Conservation (phyloP, 2,113 vertebrate species). For the Neotragus moschatus region DNA sequence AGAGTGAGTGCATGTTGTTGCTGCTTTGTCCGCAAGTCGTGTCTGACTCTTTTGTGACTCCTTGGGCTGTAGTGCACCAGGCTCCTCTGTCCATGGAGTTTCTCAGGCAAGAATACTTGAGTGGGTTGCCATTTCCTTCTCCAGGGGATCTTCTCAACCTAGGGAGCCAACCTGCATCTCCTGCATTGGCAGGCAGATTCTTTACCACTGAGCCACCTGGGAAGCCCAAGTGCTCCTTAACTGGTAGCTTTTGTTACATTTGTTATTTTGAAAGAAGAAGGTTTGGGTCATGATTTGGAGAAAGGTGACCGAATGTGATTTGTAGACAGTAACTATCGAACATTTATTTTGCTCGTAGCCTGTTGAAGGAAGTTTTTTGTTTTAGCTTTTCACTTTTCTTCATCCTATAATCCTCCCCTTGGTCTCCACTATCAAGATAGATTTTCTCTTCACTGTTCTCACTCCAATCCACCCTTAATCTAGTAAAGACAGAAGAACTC, state of each 20-base stretch:
- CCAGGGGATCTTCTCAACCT: neutral
- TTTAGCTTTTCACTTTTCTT: neutral
- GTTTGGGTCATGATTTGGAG: neutral
- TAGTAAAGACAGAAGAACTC: neutral
- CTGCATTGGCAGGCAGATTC: neutral
- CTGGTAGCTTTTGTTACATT: neutral
- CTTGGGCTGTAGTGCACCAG: neutral
- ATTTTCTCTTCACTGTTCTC: neutral
- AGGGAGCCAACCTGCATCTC: neutral
- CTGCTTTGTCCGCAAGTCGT: neutral
- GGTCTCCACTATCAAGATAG: neutral
- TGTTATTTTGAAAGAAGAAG: neutral
- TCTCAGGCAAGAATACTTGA: neutral
- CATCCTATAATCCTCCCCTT: neutral
- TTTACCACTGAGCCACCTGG: neutral
- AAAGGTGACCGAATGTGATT: neutral
- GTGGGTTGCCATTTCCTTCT: neutral
- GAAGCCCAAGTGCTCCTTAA: neutral
- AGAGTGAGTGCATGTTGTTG: neutral
- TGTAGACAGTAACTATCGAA: neutral
- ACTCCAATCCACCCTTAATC: neutral
- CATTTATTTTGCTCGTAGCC: neutral
- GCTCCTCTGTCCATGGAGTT: neutral
- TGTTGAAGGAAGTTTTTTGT: neutral
- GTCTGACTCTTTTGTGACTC: neutral